Conservation (phyloP, 2,888 invertebrate species). For the Ochropacha duplaris region DNA sequence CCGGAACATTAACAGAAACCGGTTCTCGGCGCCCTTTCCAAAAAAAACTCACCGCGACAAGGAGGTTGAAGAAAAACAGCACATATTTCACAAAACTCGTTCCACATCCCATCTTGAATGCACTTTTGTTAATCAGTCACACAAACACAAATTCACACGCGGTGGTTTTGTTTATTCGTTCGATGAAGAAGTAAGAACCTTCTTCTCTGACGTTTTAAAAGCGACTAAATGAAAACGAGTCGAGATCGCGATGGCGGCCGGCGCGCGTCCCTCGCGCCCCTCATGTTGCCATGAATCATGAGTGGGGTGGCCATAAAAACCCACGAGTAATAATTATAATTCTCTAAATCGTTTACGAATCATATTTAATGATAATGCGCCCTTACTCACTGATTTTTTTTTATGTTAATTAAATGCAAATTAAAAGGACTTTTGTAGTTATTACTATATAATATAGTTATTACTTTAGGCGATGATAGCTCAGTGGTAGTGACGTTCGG, state of each 20-base stretch:
- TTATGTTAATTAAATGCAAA: too few relatives aligned
- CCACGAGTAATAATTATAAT: not conserved
- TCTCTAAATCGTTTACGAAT: not conserved
- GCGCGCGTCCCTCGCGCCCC: constrained; percentile 39
- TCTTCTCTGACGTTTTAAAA: constrained; percentile 46
- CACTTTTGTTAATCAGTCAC: constrained; percentile 55
- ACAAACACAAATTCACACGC: constrained; percentile 68
- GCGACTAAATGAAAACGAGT: constrained; percentile 61
- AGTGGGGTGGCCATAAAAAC: constrained; percentile 33
- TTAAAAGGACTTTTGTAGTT: too few relatives aligned
- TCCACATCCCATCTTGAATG: constrained; percentile 85
- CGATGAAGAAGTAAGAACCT: constrained; percentile 33
- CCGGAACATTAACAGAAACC: constrained; percentile 62
- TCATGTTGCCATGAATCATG: constrained; percentile 49
- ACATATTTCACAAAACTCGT: constrained; percentile 91
- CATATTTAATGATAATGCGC: too few relatives aligned
- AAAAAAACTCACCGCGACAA: constrained; percentile 89
- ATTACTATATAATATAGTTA: too few relatives aligned
- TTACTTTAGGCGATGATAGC: too few relatives aligned
- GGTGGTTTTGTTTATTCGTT: constrained; percentile 50
- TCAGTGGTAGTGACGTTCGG: too few relatives aligned
- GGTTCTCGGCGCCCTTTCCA: constrained; percentile 63
- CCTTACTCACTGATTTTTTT: too few relatives aligned
- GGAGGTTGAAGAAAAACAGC: constrained; percentile 90
- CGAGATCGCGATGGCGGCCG: constrained; percentile 63